Conservation (phyloP, 2,113 vertebrate genomes). For the Prionailurus bengalensis region DNA sequence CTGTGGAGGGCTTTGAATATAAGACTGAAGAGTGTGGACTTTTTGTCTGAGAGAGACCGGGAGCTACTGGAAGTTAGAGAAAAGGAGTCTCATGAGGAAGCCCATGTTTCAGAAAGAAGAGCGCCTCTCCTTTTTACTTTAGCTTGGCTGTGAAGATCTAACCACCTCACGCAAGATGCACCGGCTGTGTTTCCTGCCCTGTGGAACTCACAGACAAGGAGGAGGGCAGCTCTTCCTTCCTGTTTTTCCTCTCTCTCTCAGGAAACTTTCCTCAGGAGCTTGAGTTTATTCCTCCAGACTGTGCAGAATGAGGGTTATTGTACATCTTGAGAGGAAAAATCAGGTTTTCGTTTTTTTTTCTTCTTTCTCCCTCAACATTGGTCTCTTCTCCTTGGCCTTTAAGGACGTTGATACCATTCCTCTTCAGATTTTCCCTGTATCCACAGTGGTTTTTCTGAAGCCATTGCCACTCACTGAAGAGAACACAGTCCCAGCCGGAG, state of each 20-base stretch:
- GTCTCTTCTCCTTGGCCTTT: background rate
- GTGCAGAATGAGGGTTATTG: background rate
- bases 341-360: background rate
- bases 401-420: background rate
- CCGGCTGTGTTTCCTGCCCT: background rate
- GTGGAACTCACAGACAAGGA: background rate
- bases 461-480: background rate
- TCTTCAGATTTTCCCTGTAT: slow-evolving; percentile 12
- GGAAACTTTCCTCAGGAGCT: background rate
- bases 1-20: background rate
- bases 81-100: background rate
- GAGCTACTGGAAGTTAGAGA: background rate
- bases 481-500: background rate
- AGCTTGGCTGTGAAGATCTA: background rate
- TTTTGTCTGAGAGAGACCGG: background rate
- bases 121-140: background rate
- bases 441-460: background rate
- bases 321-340: background rate
- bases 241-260: background rate
- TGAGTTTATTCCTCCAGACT: background rate
- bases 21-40: background rate
- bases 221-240: background rate
- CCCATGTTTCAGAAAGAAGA: background rate
- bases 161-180: background rate
- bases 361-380: background rate